phyloP scores from a whole-genome alignment of 1,140 invertebrate species.

The Eubasilissa regina region DNA sequence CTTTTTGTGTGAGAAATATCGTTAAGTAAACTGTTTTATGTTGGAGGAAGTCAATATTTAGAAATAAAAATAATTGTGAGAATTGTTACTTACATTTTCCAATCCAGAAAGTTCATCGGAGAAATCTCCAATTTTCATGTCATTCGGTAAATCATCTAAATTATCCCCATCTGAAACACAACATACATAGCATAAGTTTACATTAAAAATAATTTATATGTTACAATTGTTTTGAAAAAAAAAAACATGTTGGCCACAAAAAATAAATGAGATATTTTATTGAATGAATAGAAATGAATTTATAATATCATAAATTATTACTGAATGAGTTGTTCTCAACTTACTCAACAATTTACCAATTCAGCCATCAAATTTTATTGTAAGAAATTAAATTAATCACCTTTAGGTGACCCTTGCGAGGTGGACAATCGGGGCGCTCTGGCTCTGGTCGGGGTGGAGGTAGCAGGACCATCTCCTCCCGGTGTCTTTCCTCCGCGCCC shows the following conservation, averaged over 20 bases:
- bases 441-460: conserved; percentile 6
- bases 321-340: too few species aligned
- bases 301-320: too few species aligned
- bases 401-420: conserved; percentile 17
- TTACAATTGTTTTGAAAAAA: too few species aligned
- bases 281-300: too few species aligned
- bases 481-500: neutral
- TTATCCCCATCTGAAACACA: conserved; percentile 42
- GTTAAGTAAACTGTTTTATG: too few species aligned
- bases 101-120: conserved; percentile 47
- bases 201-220: neutral
- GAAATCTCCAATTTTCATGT: conserved; percentile 50
- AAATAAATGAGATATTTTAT: too few species aligned
- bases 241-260: too few species aligned
- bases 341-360: too few species aligned
- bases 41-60: too few species aligned
- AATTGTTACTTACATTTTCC: conserved; percentile 41
- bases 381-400: neutral
- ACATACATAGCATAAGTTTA: neutral
- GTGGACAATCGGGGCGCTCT: neutral
- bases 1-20: too few species aligned
- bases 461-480: neutral
- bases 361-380: too few species aligned
- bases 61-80: too few species aligned
- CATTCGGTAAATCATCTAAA: conserved; percentile 48